Evolutionary conservation across 2,888 invertebrate genomes (phyloP).

Genomic region (Ornithoptera alexandrae): DNA sequence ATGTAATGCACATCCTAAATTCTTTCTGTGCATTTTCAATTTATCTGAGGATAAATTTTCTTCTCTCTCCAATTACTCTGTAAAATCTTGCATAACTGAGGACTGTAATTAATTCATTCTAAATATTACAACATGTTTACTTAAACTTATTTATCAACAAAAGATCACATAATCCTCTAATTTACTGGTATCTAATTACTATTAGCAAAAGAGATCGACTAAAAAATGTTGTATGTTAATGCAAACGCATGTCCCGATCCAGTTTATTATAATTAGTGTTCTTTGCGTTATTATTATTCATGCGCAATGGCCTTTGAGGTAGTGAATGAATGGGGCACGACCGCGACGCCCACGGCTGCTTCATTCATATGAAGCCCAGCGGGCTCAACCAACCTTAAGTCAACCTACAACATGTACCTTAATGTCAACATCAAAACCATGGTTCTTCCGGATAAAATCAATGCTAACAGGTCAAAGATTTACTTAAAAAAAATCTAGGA

Average conservation of each 20-base stretch:
- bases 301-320: conserved; percentile 72
- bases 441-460: conserved; percentile 9
- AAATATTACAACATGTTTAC: no score
- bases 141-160: no score
- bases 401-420: conserved; percentile 41
- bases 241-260: conserved; percentile 32
- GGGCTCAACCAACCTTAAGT: conserved; percentile 62
- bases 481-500: neutral
- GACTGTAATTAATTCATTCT: no score
- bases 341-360: conserved; percentile 59
- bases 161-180: no score
- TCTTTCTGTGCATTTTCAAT: no score
- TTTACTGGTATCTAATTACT: no score
- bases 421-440: conserved; percentile 21
- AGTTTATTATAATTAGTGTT: conserved; percentile 52
- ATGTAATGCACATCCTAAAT: no score
- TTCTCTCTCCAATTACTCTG: no score
- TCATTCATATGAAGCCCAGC: conserved; percentile 75
- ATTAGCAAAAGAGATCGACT: no score
- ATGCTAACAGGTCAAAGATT: neutral
- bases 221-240: conserved; percentile 20
- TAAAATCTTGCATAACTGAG: no score
- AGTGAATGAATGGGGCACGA: conserved; percentile 72
- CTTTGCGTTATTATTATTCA: conserved; percentile 75
- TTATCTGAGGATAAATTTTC: no score